Evolutionary conservation across 2,113 vertebrate species (phyloP).

Genomic region (Grallaria varia): DNA sequence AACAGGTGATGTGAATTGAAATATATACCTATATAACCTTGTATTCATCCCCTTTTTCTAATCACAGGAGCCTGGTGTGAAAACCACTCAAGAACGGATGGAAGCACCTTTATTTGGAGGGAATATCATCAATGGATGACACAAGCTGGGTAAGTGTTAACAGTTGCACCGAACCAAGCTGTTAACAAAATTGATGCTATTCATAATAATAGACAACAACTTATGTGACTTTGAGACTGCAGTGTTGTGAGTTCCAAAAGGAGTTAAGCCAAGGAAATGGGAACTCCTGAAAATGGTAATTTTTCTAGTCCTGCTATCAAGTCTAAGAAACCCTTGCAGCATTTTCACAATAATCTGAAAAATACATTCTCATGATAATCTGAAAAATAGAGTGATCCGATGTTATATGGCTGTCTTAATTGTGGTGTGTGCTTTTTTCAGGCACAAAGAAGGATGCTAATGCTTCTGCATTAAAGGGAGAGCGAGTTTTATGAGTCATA

Average conservation of each 20-base stretch:
- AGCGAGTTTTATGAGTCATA: slow-evolving; percentile 13
- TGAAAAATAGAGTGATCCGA: neutral
- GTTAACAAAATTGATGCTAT: neutral
- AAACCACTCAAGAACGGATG: neutral
- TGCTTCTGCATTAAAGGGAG: neutral
- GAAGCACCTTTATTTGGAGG: neutral
- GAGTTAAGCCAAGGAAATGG: neutral
- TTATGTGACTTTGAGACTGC: neutral
- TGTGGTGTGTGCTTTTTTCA: neutral
- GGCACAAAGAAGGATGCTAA: neutral
- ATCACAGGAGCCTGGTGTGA: neutral
- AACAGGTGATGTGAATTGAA: neutral
- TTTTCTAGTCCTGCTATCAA: neutral
- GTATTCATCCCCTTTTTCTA: neutral
- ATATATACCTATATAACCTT: neutral
- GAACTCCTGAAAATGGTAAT: neutral
- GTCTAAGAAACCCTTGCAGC: neutral
- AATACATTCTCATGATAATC: neutral
- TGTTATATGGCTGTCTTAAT: neutral
- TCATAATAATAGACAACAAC: neutral
- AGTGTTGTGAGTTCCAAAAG: neutral
- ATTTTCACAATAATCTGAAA: neutral
- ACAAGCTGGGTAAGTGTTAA: neutral
- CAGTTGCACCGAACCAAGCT: neutral
- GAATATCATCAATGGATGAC: neutral